phyloP scores from a whole-genome alignment of 2,113 vertebrate genomes.

The Trematomus loennbergii region DNA sequence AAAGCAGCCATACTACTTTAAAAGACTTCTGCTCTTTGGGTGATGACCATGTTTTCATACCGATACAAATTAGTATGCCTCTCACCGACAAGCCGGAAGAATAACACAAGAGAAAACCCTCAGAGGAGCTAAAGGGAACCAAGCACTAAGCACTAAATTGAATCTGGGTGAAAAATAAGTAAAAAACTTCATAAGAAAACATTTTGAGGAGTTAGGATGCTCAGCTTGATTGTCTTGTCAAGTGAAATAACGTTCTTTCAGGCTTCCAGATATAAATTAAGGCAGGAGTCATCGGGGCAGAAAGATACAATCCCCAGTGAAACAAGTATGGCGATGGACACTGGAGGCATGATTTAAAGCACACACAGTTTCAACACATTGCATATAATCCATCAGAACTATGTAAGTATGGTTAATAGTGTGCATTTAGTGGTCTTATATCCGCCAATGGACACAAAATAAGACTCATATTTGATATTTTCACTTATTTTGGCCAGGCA shows the following conservation, averaged over 20 bases:
- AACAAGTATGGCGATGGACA: not conserved
- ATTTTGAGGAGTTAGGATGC: not conserved
- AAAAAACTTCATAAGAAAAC: slow-evolving; percentile 14
- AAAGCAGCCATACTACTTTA: slow-evolving; percentile 22
- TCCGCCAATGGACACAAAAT: not conserved
- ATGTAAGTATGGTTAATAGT: not conserved
- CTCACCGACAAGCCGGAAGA: slow-evolving; percentile 25
- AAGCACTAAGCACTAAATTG: not conserved
- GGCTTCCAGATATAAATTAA: not conserved
- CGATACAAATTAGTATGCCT: slow-evolving; percentile 26
- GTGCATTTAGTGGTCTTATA: not conserved
- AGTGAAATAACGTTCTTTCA: slow-evolving; percentile 2
- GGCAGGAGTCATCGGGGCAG: not conserved
- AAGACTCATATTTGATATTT: not conserved
- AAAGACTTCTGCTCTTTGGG: slow-evolving; percentile 34
- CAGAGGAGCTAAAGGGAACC: slow-evolving; percentile 23
- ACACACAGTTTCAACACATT: not conserved
- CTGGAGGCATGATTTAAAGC: not conserved
- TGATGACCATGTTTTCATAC: slow-evolving; percentile 55
- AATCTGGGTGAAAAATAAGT: slow-evolving; percentile 31
- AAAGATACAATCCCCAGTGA: not conserved
- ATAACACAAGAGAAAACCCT: slow-evolving; percentile 21
- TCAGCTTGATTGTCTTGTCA: not conserved
- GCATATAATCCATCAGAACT: not conserved
- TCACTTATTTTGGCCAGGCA: not conserved